Evolutionary conservation across 2,113 vertebrate genomes (phyloP).

Genomic region (Lamprotornis superbus): DNA sequence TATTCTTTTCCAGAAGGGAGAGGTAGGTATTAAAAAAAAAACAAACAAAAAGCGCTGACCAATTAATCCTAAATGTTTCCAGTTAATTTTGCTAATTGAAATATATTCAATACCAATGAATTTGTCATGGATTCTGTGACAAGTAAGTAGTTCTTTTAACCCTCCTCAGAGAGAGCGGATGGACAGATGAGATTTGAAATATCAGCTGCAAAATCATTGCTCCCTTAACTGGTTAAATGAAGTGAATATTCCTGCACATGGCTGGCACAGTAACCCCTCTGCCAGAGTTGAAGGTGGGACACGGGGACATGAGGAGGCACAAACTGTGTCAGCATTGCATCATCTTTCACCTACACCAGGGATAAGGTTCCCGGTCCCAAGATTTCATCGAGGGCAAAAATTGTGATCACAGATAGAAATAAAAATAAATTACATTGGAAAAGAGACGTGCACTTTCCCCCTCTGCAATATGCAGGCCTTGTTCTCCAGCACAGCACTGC

Average conservation of each 20-base stretch:
- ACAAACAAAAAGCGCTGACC: neutral
- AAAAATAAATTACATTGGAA: conserved; percentile 66
- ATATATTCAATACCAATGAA: neutral
- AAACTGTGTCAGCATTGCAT: conserved; percentile 53
- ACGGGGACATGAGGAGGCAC: neutral
- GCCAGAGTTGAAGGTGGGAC: conserved; percentile 65
- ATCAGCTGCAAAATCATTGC: neutral
- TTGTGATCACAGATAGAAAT: conserved; percentile 58
- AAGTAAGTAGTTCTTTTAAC: neutral
- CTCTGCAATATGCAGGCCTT: conserved; percentile 35
- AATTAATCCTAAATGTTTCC: neutral
- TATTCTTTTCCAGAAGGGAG: neutral
- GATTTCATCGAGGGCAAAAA: conserved; percentile 72
- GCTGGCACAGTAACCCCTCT: neutral
- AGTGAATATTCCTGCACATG: neutral
- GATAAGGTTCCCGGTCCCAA: conserved; percentile 54
- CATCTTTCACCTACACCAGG: conserved; percentile 54
- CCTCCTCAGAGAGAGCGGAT: neutral
- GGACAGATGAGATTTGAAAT: neutral
- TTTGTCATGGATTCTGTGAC: neutral
- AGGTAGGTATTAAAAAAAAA: neutral
- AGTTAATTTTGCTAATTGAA: conserved; percentile 1
- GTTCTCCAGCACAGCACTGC: neutral
- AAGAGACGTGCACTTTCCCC: conserved; percentile 14
- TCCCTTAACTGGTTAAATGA: neutral